phyloP scores from a whole-genome alignment of 2,888 invertebrate species.

The Ariolimax columbianus region DNA sequence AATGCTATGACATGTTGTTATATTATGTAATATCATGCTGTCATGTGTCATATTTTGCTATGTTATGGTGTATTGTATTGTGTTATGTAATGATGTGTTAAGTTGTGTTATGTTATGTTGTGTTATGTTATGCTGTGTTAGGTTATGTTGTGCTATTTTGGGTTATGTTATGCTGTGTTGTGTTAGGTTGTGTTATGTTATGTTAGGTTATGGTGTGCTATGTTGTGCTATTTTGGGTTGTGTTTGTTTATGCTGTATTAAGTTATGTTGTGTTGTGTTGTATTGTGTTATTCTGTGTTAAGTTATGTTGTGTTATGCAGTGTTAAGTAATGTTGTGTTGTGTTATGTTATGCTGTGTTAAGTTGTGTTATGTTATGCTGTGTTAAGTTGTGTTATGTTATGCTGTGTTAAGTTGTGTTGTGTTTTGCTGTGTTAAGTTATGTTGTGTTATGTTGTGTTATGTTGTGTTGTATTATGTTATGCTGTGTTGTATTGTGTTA shows the following conservation, averaged over 20 bases:
- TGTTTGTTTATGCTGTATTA: not conserved
- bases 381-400: not conserved
- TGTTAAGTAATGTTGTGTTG: not conserved
- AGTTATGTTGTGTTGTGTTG: not conserved
- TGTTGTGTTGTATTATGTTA: not conserved
- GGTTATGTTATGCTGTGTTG: too few relatives aligned
- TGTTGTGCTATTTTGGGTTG: not conserved
- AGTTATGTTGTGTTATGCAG: not conserved
- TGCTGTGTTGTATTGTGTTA: not conserved
- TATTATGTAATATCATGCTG: not conserved
- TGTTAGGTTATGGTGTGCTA: too few relatives aligned
- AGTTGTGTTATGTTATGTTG: not conserved
- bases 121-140: too few relatives aligned
- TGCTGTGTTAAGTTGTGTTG: not conserved
- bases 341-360: slow-evolving; percentile 6
- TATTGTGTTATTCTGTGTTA: not conserved
- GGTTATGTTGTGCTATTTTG: too few relatives aligned
- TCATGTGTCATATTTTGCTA: not conserved
- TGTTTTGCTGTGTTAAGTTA: slow-evolving; percentile 4
- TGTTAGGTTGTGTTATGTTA: too few relatives aligned
- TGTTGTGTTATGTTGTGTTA: slow-evolving; percentile 18
- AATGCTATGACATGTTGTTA: not conserved
- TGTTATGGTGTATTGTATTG: too few relatives aligned
- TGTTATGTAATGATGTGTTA: too few relatives aligned
- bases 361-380: not conserved